Base-by-base conservation (phyloP, 2,888 invertebrate genomes). In the Polydrusus cervinus region DNA sequence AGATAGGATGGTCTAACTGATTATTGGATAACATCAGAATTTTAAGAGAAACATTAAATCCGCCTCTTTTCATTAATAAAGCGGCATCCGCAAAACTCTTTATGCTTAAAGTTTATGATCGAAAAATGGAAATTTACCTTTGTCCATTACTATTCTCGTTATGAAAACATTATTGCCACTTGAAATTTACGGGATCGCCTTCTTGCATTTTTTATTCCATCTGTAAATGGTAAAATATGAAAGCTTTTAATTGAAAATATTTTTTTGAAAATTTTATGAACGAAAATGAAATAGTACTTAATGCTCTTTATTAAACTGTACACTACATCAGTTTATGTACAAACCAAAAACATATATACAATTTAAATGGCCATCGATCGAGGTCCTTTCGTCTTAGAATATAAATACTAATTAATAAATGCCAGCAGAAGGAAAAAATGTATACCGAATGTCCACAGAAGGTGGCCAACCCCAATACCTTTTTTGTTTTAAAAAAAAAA, bases 61-160 rank as follows among this genome's bases (percentile, higher is more conserved):
- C 16, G 34, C 40, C 60, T 30, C 40, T 71, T 53, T 64, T 71
- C 62, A 71, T 71, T 71, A 40, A 11, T 18, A 25, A 38, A 55
- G 49, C 62, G 62, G 53, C 62, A 34, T 49, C 67, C 30, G 49
- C 18, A 18, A 25, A 38, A 71, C 71, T 64, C 71, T 64, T 72
- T 66, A 60, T 45, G n/a, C 11, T 6, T 13, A 14, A 53, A 60
- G 57, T 72, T 72, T 72, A 72, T 55, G 72, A 66, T 45, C 65
- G 45, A 65, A 72, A 72, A 72, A 72, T 72, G 72, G 72, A 72
- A 72, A 72, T 72, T 38, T 60, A 60, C 57, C 34, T 49, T 70
- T 14, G 49, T 72, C 60, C 64, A 71, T 43, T 55, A 64, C 55
- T 20, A 65, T 55, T 62, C 62, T 55, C 34, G 38, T 61, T 61